Percentiles rank a stretch among this genome's conserved stretches.
phyloP scores from a whole-genome alignment of 2,113 vertebrate species.

The Myanophis thanlyinensis region DNA sequence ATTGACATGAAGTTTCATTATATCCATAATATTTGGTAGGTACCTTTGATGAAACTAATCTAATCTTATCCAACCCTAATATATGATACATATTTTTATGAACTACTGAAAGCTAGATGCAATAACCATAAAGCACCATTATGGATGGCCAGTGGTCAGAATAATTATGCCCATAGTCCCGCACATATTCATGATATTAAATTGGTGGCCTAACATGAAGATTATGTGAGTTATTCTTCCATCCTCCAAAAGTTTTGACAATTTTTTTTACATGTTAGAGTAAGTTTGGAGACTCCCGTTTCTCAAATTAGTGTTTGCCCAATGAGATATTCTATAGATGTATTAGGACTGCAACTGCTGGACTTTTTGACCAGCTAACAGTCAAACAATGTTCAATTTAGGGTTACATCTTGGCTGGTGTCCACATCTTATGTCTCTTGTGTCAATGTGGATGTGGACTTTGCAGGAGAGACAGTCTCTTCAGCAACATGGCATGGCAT shows the following conservation, averaged over 20 bases:
- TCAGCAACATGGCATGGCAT: neutral
- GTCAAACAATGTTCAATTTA: neutral
- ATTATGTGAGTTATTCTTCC: neutral
- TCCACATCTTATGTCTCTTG: neutral
- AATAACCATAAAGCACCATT: neutral
- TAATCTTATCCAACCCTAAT: neutral
- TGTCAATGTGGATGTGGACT: too few species aligned
- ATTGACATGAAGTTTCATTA: neutral
- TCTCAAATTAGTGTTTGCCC: neutral
- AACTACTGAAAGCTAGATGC: neutral
- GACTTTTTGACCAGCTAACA: neutral
- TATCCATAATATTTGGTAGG: neutral
- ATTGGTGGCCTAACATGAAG: neutral
- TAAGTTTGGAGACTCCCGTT: rapidly evolving
- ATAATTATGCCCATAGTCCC: neutral
- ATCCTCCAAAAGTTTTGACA: neutral
- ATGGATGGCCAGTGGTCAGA: neutral
- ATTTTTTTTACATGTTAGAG: neutral
- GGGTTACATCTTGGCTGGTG: neutral
- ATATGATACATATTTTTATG: neutral
- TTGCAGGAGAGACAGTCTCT: neutral
- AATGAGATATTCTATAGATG: neutral
- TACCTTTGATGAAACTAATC: neutral
- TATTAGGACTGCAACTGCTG: neutral
- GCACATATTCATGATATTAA: neutral